phyloP scores from a whole-genome alignment of 2,113 vertebrate species.

The Crotalus viridis region DNA sequence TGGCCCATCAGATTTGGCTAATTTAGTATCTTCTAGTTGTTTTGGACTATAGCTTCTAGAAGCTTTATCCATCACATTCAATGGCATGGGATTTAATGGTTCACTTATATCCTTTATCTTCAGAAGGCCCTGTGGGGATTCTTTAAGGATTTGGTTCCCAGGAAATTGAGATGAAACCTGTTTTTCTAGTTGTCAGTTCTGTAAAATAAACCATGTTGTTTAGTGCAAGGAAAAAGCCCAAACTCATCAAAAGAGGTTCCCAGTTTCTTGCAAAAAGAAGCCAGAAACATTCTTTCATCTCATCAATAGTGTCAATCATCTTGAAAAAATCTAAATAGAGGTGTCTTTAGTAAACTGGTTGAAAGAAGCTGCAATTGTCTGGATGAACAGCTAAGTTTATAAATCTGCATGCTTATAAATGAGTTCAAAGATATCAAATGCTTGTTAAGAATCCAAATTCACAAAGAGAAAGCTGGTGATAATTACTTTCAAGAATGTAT shows the following conservation, averaged over 20 bases:
- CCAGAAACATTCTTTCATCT: neutral
- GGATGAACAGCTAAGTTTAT: slow-evolving; percentile 35
- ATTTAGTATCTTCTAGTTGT: neutral
- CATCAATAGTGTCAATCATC: neutral
- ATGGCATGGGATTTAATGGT: neutral
- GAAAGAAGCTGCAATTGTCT: slow-evolving; percentile 32
- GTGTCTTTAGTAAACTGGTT: slow-evolving; percentile 46
- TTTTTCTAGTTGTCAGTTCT: neutral
- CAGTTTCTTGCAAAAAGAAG: neutral
- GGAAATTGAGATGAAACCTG: neutral
- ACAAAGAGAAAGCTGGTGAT: slow-evolving; percentile 21
- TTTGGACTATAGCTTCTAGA: neutral
- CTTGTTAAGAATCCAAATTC: slow-evolving; percentile 42
- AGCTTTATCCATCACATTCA: neutral
- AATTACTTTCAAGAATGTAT: slow-evolving; percentile 52
- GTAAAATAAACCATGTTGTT: neutral
- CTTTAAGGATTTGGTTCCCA: neutral
- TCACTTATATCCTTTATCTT: neutral
- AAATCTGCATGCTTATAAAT: slow-evolving; percentile 43
- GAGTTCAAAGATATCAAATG: slow-evolving; percentile 1
- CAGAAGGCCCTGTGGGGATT: neutral
- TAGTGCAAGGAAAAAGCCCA: neutral
- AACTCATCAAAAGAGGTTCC: neutral
- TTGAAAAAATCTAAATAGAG: slow-evolving; percentile 52
- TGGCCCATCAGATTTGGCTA: neutral